phyloP scores from a whole-genome alignment of 2,888 invertebrate genomes.

The Ectemnius lituratus region DNA sequence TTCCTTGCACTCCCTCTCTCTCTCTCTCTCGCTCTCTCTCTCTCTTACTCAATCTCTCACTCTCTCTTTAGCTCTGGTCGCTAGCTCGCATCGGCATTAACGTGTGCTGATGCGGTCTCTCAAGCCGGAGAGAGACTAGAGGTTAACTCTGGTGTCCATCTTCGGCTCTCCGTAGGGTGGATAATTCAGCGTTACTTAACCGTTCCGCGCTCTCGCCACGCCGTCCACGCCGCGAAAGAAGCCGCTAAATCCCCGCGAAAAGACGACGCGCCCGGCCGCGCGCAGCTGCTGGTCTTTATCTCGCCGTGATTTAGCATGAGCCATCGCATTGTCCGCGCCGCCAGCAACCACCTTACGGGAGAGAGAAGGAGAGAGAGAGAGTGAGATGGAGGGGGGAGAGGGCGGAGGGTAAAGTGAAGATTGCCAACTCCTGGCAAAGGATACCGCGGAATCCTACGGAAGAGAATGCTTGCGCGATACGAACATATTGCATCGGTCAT shows the following conservation, averaged over 20 bases:
- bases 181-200: slow-evolving; percentile 70
- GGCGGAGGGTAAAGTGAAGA: not conserved
- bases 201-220: slow-evolving; percentile 45
- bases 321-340: slow-evolving; percentile 21
- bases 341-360: not conserved
- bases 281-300: slow-evolving; percentile 37
- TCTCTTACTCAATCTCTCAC: slow-evolving; percentile 12
- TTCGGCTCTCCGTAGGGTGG: slow-evolving; percentile 62
- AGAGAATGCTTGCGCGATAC: no score
- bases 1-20: not conserved
- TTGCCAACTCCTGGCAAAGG: no score
- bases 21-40: slow-evolving; percentile 22
- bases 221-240: slow-evolving; percentile 45
- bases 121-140: slow-evolving; percentile 55
- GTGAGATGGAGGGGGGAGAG: not conserved
- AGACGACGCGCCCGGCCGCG: slow-evolving; percentile 22
- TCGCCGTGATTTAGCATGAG: slow-evolving; percentile 25
- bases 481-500: no score
- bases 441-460: no score
- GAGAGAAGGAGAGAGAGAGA: not conserved
- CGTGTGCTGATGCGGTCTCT: slow-evolving; percentile 55
- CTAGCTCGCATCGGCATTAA: slow-evolving; percentile 59
- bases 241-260: slow-evolving; percentile 45
- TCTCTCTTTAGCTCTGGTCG: slow-evolving; percentile 28
- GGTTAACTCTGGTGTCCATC: slow-evolving; percentile 69